Base-by-base conservation (phyloP, 2,888 invertebrate species). In the Pseudanteris insignis region DNA sequence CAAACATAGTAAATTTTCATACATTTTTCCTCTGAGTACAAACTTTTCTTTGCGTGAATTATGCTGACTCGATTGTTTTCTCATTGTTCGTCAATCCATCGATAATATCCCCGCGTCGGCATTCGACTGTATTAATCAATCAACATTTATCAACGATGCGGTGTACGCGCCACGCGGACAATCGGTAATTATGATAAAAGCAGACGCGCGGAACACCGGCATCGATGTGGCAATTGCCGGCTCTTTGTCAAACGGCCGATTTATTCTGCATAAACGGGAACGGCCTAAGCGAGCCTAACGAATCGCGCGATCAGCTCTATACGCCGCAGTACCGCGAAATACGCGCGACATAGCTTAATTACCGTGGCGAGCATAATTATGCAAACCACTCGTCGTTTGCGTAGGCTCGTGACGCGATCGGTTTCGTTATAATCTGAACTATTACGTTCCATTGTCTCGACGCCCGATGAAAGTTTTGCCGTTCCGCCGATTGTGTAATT, bases 161-260 rank as follows among this genome's bases (percentile, higher is more conserved):
- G n/a, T n/a, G n/a, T n/a, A n/a, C n/a, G n/a, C n/a, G n/a, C n/a
- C n/a, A n/a, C n/a, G 47, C 13, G 29, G 25, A 57, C 54, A 57
- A 67, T 47, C 57, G 58, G 69, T 69, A 72, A 74, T 74, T 74
- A 74, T 66, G 72, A 67, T 71, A 25, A 55, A 38, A 70, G 70
- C 74, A 73, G 74, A 69, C 73, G 74, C 58, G 66, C 65, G 73
- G 74, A 63, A 68, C 68, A 54, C n/a, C n/a, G n/a, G n/a, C n/a
- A n/a, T n/a, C n/a, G n/a, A n/a, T n/a, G n/a, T n/a, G n/a, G n/a
- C 55, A 47, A 59, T 63, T 24, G 36, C 46, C 43, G 18, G 25
- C 51, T 38, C 47, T 34, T 50, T 14, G n/a, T n/a, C n/a, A n/a
- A n/a, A n/a, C n/a, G 37, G 34, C 28, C 41, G 28, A 36, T 43